Evolutionary conservation across 2,888 invertebrate species (phyloP).

Genomic region (Leptopterna dolabrata): DNA sequence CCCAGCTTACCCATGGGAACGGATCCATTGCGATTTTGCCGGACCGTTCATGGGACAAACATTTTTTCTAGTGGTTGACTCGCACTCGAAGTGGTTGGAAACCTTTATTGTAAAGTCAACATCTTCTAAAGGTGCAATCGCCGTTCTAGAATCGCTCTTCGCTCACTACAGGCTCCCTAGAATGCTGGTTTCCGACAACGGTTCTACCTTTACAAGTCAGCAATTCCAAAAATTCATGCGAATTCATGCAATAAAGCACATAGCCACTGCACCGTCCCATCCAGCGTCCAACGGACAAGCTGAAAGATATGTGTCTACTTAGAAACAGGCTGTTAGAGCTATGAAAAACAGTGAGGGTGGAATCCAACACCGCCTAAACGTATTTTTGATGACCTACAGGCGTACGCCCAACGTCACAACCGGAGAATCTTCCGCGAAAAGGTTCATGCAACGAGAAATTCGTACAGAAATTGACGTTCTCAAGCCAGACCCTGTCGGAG

Average conservation of each 20-base stretch:
- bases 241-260: not conserved
- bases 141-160: too few relatives aligned
- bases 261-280: constrained; percentile 42
- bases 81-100: too few relatives aligned
- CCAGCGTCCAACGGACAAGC: constrained; percentile 39
- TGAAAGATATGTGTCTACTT: not conserved
- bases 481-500: constrained; percentile 24
- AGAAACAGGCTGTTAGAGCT: too few relatives aligned
- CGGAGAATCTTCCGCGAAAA: not conserved
- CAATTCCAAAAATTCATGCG: constrained; percentile 4
- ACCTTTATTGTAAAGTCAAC: not conserved
- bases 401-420: not conserved
- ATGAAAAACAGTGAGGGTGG: too few relatives aligned
- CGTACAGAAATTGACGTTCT: not conserved
- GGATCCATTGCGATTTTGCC: too few relatives aligned
- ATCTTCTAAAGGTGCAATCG: too few relatives aligned
- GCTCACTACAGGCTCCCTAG: too few relatives aligned
- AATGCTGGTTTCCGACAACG: too few relatives aligned
- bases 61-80: not conserved
- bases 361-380: constrained; percentile 18
- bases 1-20: not conserved
- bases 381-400: not conserved
- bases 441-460: constrained; percentile 6
- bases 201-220: too few relatives aligned
- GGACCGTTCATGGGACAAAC: not conserved